A percentile compares a stretch with the other conserved stretches of the same genome.
Evolutionary conservation across 1,140 invertebrate species (phyloP).

Genomic region (Drosophila oshimai): DNA sequence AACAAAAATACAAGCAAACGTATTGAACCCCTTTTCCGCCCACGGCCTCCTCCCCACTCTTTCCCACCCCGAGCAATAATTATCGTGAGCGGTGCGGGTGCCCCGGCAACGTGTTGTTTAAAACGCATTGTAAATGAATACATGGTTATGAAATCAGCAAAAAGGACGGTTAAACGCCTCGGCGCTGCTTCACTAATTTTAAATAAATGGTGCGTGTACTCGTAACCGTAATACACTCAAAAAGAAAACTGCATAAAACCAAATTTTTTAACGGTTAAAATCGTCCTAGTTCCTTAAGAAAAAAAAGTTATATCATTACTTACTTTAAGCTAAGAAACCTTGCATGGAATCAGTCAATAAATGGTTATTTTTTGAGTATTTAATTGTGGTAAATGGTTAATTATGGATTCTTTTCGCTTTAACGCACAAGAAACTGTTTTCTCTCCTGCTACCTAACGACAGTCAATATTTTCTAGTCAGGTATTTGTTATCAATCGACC

Average conservation of each 20-base stretch:
- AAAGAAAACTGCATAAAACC: too few relatives aligned
- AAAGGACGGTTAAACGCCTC: too few relatives aligned
- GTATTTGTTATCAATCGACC: conserved; percentile 4
- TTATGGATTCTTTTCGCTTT: not conserved
- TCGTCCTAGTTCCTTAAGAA: too few relatives aligned
- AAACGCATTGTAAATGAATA: conserved; percentile 56
- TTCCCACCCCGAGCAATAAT: conserved; percentile 3
- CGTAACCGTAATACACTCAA: too few relatives aligned
- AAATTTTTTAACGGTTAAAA: too few relatives aligned
- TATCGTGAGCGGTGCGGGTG: not conserved
- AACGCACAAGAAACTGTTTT: not conserved
- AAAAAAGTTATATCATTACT: too few relatives aligned
- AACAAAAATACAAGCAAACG: conserved; percentile 68
- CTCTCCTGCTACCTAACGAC: not conserved
- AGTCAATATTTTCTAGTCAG: not conserved
- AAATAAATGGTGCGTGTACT: too few relatives aligned
- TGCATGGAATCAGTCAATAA: too few relatives aligned
- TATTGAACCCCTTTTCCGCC: conserved; percentile 36
- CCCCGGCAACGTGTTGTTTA: conserved; percentile 53
- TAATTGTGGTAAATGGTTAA: conserved; percentile 16
- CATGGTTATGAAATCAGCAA: not conserved
- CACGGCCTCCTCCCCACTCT: not conserved
- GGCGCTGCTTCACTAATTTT: too few relatives aligned
- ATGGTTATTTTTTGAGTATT: conserved; percentile 2
- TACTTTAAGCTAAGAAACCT: too few relatives aligned